Evolutionary conservation across 2,113 vertebrate genomes (phyloP).

Genomic region (Crotalus helleri): DNA sequence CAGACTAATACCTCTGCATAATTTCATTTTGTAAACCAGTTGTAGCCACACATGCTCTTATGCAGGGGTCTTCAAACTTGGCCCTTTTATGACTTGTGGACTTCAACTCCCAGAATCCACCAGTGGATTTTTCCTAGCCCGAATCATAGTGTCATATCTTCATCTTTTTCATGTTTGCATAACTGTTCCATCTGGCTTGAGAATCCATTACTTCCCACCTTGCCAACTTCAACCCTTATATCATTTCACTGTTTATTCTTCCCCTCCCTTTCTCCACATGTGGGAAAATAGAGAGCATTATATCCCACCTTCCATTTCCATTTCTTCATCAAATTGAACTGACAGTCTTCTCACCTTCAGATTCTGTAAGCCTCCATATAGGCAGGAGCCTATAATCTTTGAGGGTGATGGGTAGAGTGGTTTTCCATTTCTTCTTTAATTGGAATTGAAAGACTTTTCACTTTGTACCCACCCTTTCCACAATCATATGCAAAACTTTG

Average conservation of each 20-base stretch:
- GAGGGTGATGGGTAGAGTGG: background rate
- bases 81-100: too few species aligned
- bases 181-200: background rate
- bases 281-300: background rate
- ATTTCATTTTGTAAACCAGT: background rate
- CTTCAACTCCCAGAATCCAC: background rate
- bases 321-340: background rate
- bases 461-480: background rate
- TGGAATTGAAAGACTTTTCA: background rate
- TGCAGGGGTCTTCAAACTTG: background rate
- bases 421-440: background rate
- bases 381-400: background rate
- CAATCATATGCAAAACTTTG: background rate
- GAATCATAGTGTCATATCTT: background rate
- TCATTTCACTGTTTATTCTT: background rate
- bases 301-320: background rate
- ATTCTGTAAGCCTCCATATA: background rate
- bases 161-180: background rate
- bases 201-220: background rate
- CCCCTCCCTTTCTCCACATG: background rate
- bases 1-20: background rate
- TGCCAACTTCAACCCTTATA: background rate
- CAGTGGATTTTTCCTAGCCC: background rate
- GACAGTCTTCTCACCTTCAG: background rate
- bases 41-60: background rate